Evolutionary conservation across 2,113 vertebrate genomes (phyloP).

Genomic region (Falcunculus frontatus): DNA sequence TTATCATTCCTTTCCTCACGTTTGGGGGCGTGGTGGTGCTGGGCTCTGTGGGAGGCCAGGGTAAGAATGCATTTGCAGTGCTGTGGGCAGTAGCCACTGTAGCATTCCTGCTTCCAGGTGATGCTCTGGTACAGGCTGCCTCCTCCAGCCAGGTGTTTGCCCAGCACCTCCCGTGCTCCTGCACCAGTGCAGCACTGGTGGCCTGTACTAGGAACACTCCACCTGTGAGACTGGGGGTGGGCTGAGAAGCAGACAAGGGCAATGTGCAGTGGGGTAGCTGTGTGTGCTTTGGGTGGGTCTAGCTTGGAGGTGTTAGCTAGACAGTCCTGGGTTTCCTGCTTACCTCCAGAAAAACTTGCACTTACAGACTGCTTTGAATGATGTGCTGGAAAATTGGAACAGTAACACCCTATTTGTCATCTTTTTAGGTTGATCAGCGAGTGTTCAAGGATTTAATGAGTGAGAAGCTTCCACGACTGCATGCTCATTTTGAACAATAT

Average conservation of each 20-base stretch:
- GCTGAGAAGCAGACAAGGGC: neutral
- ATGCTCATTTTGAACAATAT: slow-evolving; percentile 89
- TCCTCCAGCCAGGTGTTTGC: neutral
- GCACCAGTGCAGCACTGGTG: neutral
- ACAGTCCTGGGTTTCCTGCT: neutral
- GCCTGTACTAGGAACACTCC: neutral
- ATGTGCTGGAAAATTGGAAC: neutral
- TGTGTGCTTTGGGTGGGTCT: neutral
- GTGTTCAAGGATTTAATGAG: slow-evolving; percentile 95
- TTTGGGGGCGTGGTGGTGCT: fast-evolving
- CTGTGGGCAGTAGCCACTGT: neutral
- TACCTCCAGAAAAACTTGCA: neutral
- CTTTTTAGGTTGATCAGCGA: slow-evolving; percentile 90
- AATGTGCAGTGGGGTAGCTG: neutral
- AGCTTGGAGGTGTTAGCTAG: neutral
- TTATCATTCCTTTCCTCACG: neutral
- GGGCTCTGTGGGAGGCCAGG: neutral
- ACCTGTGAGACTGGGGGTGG: neutral
- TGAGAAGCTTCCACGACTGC: slow-evolving; percentile 92
- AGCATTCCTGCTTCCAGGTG: neutral
- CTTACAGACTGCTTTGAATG: neutral
- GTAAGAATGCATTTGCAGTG: neutral
- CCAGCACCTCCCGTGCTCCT: neutral
- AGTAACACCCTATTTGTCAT: neutral
- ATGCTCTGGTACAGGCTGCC: neutral